Percentiles rank a stretch among this genome's conserved stretches.
Evolutionary conservation across 2,888 invertebrate genomes (phyloP).

Genomic region (Syrphus vitripennis): DNA sequence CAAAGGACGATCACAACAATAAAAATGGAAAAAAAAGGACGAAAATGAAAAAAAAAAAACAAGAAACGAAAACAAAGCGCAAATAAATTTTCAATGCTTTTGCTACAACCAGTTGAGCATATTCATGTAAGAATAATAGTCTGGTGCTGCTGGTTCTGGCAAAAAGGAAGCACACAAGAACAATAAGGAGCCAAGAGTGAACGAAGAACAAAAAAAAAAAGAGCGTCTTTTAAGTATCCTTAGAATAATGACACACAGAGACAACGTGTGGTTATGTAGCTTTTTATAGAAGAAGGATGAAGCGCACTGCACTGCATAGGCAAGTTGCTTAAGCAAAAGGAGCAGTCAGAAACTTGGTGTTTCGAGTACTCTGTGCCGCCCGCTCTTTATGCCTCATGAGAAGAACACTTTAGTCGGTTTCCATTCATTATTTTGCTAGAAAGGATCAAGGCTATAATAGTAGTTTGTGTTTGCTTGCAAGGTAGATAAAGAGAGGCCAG

Average conservation of each 20-base stretch:
- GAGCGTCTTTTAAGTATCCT: slow-evolving; percentile 62
- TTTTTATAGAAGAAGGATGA: neutral
- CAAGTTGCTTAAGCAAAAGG: slow-evolving; percentile 30
- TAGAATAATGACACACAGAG: slow-evolving; percentile 53
- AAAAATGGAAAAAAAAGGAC: slow-evolving; percentile 8
- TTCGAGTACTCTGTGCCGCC: slow-evolving; percentile 35
- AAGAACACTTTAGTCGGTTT: slow-evolving; percentile 47
- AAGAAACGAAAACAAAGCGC: slow-evolving; percentile 30
- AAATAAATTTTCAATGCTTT: slow-evolving; percentile 59
- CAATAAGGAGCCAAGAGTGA: slow-evolving; percentile 23
- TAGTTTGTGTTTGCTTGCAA: neutral
- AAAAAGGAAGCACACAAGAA: slow-evolving; percentile 44
- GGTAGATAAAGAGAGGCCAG: neutral
- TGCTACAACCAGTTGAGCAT: slow-evolving; percentile 63
- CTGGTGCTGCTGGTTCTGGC: slow-evolving; percentile 6
- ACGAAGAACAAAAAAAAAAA: no score
- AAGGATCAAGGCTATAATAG: slow-evolving; percentile 40
- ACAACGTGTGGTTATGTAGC: neutral
- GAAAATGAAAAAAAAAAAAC: neutral
- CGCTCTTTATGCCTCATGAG: slow-evolving; percentile 39
- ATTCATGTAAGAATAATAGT: slow-evolving; percentile 62
- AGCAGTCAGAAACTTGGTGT: slow-evolving; percentile 52
- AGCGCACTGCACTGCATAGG: neutral
- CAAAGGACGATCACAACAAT: slow-evolving; percentile 46
- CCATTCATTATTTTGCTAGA: slow-evolving; percentile 37